Base-by-base conservation (phyloP, 2,113 vertebrate species). In the Pelvicachromis taeniatus region DNA sequence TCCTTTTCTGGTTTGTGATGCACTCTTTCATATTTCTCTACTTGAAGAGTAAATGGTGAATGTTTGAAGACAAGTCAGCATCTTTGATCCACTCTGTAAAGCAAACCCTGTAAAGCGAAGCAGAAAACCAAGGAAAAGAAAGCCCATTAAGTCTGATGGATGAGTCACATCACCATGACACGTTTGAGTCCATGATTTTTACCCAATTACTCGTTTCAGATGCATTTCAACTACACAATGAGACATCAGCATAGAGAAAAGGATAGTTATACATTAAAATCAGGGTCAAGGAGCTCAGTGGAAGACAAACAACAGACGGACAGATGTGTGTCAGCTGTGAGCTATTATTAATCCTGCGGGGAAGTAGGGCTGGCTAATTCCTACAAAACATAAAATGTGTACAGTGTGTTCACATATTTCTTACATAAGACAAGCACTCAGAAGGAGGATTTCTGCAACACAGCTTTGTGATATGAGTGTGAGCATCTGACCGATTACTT, bases 371-470 rank as follows among this genome's bases (percentile, higher is more conserved):
- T 2, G 50, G 29, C 70, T 82, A 78, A 31, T 68, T 73, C 42
- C 65, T n/a, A 5, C 33, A 55, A 56, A 61, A 87, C 78, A 78
- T 21, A 68, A 4, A 77, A 75, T 58, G 56, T 65, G 54, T 21
- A 54, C 88, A 42, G 55, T 3, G 16, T 61, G 75, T 45, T 63
- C 50, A 31, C 31, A 59, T 50, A 68, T 14, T 68, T 82, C 53
- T 91, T 88, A 82, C 23, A 68, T 86, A 82, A 80, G 45, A 23
- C 6, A 21, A 38, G 16, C 48, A 35, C 52, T 42, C 7, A 5
- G 14, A 63, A 80, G 5, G 68, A 87, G 77, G 90, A 87, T 87
- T 87, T 91, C 85, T 91, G 90, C 80, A 80, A 78, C 82, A 73
- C 7, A n/a, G 77, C 53, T 53, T 55, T 80, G 4, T 50, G 40